Evolutionary conservation across 2,113 vertebrate species (phyloP).

Genomic region (Apteryx mantelli): DNA sequence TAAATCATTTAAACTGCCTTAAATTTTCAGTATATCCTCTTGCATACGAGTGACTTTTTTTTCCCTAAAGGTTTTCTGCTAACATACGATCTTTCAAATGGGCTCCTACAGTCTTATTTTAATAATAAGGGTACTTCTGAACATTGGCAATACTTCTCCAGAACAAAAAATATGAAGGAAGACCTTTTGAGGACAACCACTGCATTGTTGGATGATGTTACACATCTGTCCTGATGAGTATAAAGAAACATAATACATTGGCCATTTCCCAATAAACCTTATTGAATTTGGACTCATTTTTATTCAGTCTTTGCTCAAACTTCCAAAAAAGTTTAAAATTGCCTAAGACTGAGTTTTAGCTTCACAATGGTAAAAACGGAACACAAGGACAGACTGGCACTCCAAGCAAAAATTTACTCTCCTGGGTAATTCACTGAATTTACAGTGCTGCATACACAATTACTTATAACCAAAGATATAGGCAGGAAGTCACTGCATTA

Average conservation of each 20-base stretch:
- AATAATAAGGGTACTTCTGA: neutral
- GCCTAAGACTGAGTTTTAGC: neutral
- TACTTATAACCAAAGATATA: neutral
- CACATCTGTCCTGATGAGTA: neutral
- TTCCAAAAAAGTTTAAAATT: neutral
- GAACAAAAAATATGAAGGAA: neutral
- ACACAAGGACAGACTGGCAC: neutral
- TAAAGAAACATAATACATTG: neutral
- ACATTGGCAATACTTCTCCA: neutral
- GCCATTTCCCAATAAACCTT: neutral
- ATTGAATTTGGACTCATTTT: neutral
- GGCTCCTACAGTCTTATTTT: neutral
- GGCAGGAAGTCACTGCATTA: neutral
- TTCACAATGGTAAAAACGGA: neutral
- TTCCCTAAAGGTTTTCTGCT: neutral
- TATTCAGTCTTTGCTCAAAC: neutral
- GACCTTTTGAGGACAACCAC: neutral
- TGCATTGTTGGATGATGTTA: neutral
- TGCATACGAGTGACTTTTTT: neutral
- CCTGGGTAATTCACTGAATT: neutral
- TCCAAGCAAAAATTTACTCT: neutral
- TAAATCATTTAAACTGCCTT: neutral
- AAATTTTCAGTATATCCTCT: fast-evolving
- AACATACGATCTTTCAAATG: neutral
- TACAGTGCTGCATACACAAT: fast-evolving